Evolutionary conservation across 2,113 vertebrate genomes (phyloP).

Genomic region (Chelonoidis abingdonii): DNA sequence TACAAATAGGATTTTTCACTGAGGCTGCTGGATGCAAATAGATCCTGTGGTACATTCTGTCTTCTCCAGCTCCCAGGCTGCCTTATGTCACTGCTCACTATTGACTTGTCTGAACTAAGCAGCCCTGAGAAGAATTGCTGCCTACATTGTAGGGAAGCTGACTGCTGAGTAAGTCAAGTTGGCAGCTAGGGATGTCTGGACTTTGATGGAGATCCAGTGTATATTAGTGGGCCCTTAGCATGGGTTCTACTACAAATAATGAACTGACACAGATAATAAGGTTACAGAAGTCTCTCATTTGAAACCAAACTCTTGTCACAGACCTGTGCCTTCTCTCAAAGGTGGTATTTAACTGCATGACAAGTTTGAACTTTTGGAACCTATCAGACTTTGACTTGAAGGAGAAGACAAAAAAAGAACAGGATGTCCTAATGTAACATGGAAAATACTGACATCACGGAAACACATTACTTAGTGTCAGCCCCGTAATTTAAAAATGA

Average conservation of each 20-base stretch:
- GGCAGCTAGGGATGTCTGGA: not conserved
- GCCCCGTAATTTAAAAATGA: slow-evolving; percentile 52
- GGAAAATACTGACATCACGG: slow-evolving; percentile 30
- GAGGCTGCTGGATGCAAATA: not conserved
- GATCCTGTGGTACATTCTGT: not conserved
- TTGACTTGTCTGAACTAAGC: not conserved
- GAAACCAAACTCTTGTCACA: slow-evolving; percentile 63
- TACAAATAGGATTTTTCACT: not conserved
- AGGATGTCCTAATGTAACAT: slow-evolving; percentile 50
- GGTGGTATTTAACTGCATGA: slow-evolving; percentile 63
- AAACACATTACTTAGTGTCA: slow-evolving; percentile 61
- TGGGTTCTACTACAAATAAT: not conserved
- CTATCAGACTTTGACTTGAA: slow-evolving; percentile 69
- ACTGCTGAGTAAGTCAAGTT: not conserved
- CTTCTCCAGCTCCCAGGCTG: not conserved
- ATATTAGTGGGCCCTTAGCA: not conserved
- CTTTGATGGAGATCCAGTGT: not conserved
- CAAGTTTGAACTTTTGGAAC: slow-evolving; percentile 72
- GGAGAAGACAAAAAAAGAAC: slow-evolving; percentile 24
- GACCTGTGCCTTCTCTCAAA: slow-evolving; percentile 17
- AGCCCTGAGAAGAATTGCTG: not conserved
- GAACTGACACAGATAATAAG: slow-evolving; percentile 44
- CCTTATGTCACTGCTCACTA: not conserved
- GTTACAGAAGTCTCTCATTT: slow-evolving; percentile 33
- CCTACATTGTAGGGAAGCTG: not conserved